Conservation (phyloP, 2,113 vertebrate genomes). For the Papio anubis region DNA sequence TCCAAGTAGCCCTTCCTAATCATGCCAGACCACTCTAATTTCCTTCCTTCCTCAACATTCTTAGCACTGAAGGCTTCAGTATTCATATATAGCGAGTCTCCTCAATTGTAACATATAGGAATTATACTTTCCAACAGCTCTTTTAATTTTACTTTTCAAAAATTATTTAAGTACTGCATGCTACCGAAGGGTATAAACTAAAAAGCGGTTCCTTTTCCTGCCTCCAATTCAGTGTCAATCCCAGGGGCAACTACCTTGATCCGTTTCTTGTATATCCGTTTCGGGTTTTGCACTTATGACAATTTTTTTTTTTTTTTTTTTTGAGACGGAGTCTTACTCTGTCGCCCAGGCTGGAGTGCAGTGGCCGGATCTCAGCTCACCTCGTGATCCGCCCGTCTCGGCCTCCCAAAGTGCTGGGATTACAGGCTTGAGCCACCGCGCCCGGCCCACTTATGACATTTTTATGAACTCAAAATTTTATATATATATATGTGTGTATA, state of each 20-base stretch:
- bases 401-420: too few relatives aligned
- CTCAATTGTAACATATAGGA: not conserved
- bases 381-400: too few relatives aligned
- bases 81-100: too few relatives aligned
- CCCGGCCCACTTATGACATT: not conserved
- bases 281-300: not conserved
- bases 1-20: not conserved
- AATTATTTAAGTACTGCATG: not conserved
- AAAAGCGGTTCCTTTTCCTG: not conserved
- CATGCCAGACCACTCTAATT: not conserved
- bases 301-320: not conserved
- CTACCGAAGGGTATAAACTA: not conserved
- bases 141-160: not conserved
- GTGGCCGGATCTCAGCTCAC: too few relatives aligned
- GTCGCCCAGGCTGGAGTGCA: too few relatives aligned
- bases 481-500: not conserved
- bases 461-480: not conserved
- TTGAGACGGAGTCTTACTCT: too few relatives aligned
- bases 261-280: not conserved
- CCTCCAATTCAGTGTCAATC: not conserved
- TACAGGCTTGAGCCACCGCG: too few relatives aligned
- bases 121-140: not conserved
- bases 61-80: not conserved
- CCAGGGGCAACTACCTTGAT: not conserved
- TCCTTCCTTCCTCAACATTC: not conserved